phyloP scores from a whole-genome alignment of 2,113 vertebrate species.

The Odontophorus gujanensis region DNA sequence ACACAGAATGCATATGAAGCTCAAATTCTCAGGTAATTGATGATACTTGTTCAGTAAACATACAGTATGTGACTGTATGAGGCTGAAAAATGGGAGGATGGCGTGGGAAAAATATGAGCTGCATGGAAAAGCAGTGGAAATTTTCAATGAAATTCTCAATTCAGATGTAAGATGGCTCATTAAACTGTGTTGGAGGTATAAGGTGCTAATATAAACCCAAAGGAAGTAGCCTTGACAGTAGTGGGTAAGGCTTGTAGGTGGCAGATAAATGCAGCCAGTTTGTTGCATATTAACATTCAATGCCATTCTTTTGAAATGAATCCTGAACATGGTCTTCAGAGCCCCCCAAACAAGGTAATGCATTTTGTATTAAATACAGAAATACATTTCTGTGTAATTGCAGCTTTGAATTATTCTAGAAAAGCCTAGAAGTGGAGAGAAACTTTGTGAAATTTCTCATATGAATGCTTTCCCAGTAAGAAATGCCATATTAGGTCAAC shows the following conservation, averaged over 20 bases:
- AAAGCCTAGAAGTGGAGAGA: background rate
- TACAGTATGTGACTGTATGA: background rate
- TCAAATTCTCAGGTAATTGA: background rate
- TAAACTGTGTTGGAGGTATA: background rate
- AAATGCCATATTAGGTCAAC: background rate
- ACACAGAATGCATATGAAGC: background rate
- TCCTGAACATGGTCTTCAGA: background rate
- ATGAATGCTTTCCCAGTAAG: background rate
- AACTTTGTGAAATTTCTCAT: background rate
- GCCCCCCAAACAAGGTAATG: background rate
- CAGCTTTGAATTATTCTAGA: background rate
- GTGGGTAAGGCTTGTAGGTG: background rate
- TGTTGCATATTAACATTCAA: background rate
- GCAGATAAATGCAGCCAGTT: background rate
- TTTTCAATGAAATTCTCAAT: background rate
- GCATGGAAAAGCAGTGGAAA: background rate
- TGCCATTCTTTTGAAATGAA: background rate
- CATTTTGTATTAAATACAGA: background rate
- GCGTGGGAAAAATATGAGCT: background rate
- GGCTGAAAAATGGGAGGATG: background rate
- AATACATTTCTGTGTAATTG: background rate
- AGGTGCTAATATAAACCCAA: background rate
- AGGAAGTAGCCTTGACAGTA: background rate
- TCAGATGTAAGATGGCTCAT: slow-evolving; percentile 1
- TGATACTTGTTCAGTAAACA: slow-evolving; percentile 59